Evolutionary conservation across 2,888 invertebrate genomes (phyloP), one percentile per base, ranked within the genome.

Genomic region (Petrolisthes manimaculis): DNA sequence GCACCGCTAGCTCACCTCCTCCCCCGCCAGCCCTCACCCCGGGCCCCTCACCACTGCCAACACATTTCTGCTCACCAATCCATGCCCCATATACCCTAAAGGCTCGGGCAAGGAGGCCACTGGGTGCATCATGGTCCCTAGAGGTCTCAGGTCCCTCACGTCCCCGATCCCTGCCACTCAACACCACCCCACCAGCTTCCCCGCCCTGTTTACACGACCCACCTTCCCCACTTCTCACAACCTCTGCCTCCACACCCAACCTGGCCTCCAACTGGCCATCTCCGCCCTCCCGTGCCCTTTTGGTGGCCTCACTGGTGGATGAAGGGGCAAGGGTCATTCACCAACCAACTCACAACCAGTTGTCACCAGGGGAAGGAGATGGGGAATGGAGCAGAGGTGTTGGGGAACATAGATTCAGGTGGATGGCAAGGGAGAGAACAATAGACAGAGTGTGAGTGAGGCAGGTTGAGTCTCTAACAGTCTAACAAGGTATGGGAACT

Each of bases 221-320:
- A 4, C 85, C 85, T 6, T 81, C 82, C 14, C 89, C 85, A 12
- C 83, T 83, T 14, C 83, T 89, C 8, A 61, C 86, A 1, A 80
- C 89, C 4, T 89, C 89, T 14, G 82, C 89, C 9, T 89, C 89
- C 37, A 89, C 89, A 12, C 89, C 89, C 5, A 89, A 89, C 54
- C 56, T 89, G 24, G 61, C 85, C 14, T 51, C 89, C 53, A 24
- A 55, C 56, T 89, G 85, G 89, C 89, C 89, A 24, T 83, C 85
- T 24, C 61, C 89, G 5, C 83, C 85, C 24, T 37, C 56, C 21
- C 81, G 67, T 55, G 80, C 75, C 21, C 53, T 55, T 6, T 82
- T 86, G 6, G 82, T 86, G 75, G 86, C 86, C 14, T 71, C 86
- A 37, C 79, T 86, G 53, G 86, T 82, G 51, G 86, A 61, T 53